Conservation (phyloP, 2,888 invertebrate genomes). For the Melitaea athalia region DNA sequence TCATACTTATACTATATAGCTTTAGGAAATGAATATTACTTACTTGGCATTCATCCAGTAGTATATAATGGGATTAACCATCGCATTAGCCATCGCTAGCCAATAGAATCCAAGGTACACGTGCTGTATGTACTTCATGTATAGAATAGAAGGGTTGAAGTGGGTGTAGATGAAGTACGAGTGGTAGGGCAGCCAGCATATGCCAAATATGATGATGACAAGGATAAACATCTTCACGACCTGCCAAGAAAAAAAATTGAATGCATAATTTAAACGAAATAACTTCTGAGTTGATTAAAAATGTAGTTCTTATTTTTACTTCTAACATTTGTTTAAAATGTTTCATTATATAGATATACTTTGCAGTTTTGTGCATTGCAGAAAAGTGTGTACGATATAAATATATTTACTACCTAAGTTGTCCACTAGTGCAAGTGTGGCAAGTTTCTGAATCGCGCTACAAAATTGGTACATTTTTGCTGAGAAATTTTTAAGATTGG, state of each 20-base stretch:
- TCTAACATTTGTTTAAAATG: too few relatives aligned
- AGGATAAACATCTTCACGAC: constrained; percentile 95
- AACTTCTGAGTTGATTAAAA: too few relatives aligned
- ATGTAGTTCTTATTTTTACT: too few relatives aligned
- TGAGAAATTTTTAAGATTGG: too few relatives aligned
- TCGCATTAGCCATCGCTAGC: constrained; percentile 96
- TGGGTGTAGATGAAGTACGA: constrained; percentile 92
- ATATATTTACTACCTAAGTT: too few relatives aligned
- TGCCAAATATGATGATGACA: constrained; percentile 91
- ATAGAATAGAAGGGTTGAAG: constrained; percentile 85
- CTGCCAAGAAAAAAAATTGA: constrained; percentile 68
- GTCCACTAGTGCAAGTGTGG: too few relatives aligned
- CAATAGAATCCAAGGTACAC: constrained; percentile 93
- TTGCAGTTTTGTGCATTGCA: too few relatives aligned
- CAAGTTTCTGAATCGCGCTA: too few relatives aligned
- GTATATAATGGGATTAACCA: constrained; percentile 96
- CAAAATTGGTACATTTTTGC: too few relatives aligned
- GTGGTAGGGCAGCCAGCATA: constrained; percentile 96
- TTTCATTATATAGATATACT: too few relatives aligned
- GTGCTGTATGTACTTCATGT: constrained; percentile 89
- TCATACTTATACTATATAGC: background rate
- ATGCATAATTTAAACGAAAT: too few relatives aligned
- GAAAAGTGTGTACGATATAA: too few relatives aligned
- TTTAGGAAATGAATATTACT: constrained; percentile 47
- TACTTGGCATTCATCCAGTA: constrained; percentile 96